Conservation (phyloP, 1,140 invertebrate species). For the Micrasema longulum region DNA sequence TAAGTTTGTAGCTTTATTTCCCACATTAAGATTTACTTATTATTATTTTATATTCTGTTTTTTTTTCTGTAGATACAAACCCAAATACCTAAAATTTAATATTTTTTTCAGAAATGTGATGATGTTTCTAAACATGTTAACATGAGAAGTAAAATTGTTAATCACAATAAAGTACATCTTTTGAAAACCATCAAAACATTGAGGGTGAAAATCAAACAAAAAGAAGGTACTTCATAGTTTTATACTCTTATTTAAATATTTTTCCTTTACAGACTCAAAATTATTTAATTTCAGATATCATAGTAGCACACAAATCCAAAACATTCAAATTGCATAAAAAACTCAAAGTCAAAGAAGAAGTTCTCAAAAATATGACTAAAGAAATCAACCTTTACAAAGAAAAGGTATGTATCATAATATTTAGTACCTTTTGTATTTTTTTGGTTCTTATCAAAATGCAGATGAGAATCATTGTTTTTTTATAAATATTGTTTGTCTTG, state of each 20-base stretch:
- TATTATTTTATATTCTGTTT: too few species aligned
- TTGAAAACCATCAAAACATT: background rate
- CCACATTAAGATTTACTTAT: too few species aligned
- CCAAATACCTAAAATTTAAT: too few species aligned
- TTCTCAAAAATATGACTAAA: background rate
- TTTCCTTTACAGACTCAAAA: background rate
- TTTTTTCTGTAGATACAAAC: too few species aligned
- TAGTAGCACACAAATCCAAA: slow-evolving; percentile 13
- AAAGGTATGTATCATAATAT: slow-evolving; percentile 24
- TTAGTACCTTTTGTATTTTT: background rate
- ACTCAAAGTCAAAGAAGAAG: background rate
- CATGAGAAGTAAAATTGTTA: background rate
- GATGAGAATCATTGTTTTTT: too few species aligned
- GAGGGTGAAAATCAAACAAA: slow-evolving; percentile 9
- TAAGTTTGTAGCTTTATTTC: slow-evolving; percentile 7
- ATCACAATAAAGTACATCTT: background rate
- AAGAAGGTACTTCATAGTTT: slow-evolving; percentile 7
- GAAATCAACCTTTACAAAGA: slow-evolving; percentile 15
- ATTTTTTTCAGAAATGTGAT: slow-evolving; percentile 20
- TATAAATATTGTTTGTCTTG: too few species aligned
- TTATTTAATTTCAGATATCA: slow-evolving; percentile 12
- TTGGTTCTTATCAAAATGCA: background rate
- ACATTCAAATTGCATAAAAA: slow-evolving; percentile 4
- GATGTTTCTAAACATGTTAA: background rate
- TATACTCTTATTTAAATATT: background rate